phyloP scores from a whole-genome alignment of 2,797 vertebrate genomes.

The Myioborus melanocephalus region DNA sequence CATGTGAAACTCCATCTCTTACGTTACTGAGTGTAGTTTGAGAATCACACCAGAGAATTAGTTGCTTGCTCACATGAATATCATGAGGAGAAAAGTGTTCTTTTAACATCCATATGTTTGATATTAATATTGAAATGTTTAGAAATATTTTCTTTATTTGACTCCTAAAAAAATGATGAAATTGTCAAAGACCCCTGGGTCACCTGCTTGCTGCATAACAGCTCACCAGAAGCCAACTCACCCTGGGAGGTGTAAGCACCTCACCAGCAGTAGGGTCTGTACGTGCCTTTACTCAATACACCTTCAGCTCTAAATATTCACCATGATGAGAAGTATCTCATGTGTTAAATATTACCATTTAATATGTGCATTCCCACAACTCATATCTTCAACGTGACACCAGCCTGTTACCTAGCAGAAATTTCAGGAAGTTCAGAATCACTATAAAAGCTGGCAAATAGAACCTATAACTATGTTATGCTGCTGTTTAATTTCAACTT shows the following conservation, averaged over 20 bases:
- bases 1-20: background rate
- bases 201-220: background rate
- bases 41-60: background rate
- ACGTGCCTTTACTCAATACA: background rate
- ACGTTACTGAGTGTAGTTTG: background rate
- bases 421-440: background rate
- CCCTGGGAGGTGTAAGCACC: background rate
- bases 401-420: background rate
- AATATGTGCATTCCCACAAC: background rate
- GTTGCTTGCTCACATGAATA: background rate
- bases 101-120: background rate
- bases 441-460: background rate
- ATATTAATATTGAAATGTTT: background rate
- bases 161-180: background rate
- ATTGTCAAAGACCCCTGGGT: background rate
- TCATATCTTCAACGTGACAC: accelerated
- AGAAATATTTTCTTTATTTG: background rate
- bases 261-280: background rate
- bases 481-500: background rate
- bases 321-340: background rate
- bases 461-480: background rate
- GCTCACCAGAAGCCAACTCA: background rate
- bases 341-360: background rate
- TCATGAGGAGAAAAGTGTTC: background rate
- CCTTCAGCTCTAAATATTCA: background rate